Percentiles rank a stretch among this genome's conserved stretches.
Evolutionary conservation across 2,797 vertebrate species (phyloP).

Genomic region (Sphenopsis melanotis): DNA sequence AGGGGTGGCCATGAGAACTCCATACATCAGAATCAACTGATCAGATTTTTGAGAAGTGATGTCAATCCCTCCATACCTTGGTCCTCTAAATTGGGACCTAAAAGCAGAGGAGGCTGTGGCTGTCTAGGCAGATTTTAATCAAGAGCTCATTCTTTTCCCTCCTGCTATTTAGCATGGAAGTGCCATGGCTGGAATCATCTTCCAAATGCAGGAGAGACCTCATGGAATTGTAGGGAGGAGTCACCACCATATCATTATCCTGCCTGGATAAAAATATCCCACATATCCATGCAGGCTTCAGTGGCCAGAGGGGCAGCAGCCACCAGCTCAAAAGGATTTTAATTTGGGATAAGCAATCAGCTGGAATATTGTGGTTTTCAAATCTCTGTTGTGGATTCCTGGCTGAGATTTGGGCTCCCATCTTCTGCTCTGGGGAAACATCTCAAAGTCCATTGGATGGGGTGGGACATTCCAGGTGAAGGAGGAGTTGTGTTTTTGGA

Average conservation of each 20-base stretch:
- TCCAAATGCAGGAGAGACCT: not conserved
- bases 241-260: conserved; percentile 4
- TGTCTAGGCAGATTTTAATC: conserved; percentile 23
- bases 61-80: not conserved
- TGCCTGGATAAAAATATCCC: conserved; percentile 37
- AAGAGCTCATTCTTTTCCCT: conserved; percentile 13
- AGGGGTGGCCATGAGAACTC: not conserved
- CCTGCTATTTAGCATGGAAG: not conserved
- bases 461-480: not conserved
- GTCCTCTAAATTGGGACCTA: not conserved
- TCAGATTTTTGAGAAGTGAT: not conserved
- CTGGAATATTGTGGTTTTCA: not conserved
- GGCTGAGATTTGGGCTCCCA: not conserved
- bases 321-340: not conserved
- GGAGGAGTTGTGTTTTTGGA: not conserved
- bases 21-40: not conserved
- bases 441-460: fast-evolving
- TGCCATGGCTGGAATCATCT: not conserved
- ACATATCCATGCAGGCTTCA: not conserved
- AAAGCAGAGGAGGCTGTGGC: not conserved
- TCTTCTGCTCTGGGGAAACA: not conserved
- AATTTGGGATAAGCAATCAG: not conserved
- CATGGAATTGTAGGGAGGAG: conserved; percentile 36
- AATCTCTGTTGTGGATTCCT: not conserved
- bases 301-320: not conserved